Conservation (phyloP, 2,797 vertebrate genomes). For the Megaceryle alcyon region DNA sequence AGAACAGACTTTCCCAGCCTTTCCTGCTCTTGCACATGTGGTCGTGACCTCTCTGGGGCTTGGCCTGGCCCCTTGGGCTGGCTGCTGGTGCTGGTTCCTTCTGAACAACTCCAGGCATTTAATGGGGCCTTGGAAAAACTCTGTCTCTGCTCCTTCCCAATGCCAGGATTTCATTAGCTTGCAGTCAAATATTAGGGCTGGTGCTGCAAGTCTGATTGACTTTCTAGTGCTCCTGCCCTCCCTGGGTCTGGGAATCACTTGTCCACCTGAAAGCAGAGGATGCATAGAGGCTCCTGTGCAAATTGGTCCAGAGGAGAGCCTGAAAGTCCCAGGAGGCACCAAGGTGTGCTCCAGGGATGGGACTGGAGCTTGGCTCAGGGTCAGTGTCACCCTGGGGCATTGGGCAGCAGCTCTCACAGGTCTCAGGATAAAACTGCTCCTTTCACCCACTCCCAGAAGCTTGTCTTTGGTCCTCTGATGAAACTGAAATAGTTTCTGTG, state of each 20-base stretch:
- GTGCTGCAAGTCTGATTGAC: background rate
- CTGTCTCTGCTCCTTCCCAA: background rate
- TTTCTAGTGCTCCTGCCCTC: background rate
- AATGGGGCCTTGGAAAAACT: background rate
- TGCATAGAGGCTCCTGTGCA: background rate
- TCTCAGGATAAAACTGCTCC: background rate
- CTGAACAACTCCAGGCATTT: fast-evolving
- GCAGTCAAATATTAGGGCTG: background rate
- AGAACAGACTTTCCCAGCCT: background rate
- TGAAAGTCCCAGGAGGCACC: background rate
- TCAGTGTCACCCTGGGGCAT: fast-evolving
- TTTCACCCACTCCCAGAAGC: background rate
- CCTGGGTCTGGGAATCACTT: background rate
- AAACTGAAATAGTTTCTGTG: background rate
- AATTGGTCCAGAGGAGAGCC: too few relatives aligned
- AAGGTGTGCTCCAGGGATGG: background rate
- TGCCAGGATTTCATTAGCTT: background rate
- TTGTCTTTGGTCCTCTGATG: background rate
- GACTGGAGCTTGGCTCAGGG: background rate
- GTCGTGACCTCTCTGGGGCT: background rate
- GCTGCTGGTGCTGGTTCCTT: background rate
- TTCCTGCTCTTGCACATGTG: fast-evolving
- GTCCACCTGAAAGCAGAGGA: background rate
- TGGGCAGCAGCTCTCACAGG: background rate
- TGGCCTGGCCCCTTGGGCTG: background rate